Percentiles rank a stretch among this genome's conserved stretches.
These are phyloP conservation scores for Drosophila niveifrons DNA, from an alignment of 2,888 invertebrate species.

Conservation along the genomic window DNA sequence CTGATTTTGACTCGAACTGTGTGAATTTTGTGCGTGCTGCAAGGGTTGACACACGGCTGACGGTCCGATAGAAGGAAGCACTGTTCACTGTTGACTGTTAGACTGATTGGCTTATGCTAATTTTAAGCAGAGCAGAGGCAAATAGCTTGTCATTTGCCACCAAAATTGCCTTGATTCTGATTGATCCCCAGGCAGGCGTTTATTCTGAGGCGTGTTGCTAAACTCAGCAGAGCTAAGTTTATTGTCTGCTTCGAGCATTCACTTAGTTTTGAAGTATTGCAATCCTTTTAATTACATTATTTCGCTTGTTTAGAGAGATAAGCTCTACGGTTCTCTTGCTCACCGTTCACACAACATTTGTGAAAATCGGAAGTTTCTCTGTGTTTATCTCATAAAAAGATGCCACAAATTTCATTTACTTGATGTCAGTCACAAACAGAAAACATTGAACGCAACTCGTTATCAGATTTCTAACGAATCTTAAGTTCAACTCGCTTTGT, in stretches of 20 bases:
- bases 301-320: conserved; percentile 17
- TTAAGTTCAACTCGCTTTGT: not conserved
- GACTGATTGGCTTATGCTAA: conserved; percentile 69
- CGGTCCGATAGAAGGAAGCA: conserved; percentile 16
- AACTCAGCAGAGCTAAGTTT: not conserved
- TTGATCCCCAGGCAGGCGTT: conserved; percentile 29
- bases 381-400: conserved; percentile 17
- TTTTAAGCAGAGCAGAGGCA: conserved; percentile 29
- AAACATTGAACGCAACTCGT: not conserved
- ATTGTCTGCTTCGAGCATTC: conserved; percentile 7
- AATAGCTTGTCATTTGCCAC: conserved; percentile 45
- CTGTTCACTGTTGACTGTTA: conserved; percentile 25
- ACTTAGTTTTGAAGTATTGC: conserved; percentile 11
- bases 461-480: not conserved
- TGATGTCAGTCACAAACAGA: conserved; percentile 8
- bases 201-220: conserved; percentile 11
- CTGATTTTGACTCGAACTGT: conserved; percentile 31
- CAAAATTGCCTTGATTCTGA: conserved; percentile 27
- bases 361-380: conserved; percentile 6
- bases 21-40: conserved; percentile 6
- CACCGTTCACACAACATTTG: not conserved
- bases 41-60: conserved; percentile 25
- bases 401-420: conserved; percentile 37
- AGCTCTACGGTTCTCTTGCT: not conserved
- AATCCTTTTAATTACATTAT: conserved; percentile 36